Base-by-base conservation (phyloP, 2,113 vertebrate species). In the Tauraco erythrolophus region DNA sequence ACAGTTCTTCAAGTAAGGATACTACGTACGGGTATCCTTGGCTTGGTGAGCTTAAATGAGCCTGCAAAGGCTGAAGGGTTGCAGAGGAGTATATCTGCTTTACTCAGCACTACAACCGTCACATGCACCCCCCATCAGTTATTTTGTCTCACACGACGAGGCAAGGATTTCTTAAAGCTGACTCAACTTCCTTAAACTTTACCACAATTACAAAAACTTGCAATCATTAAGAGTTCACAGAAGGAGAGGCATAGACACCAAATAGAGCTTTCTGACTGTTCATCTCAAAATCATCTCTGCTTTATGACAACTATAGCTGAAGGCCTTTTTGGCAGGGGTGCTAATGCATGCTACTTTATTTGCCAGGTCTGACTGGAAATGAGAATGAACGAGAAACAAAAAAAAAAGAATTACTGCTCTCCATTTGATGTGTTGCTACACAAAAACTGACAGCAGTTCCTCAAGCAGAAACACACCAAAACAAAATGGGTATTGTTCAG, bases 141-240 rank as follows among this genome's bases (percentile, higher is more conserved):
- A 68, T 2, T 22, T 21, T 2, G 7, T 45, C 66, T 83, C 83
- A 69, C 35, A 25, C 27, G 58, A 86, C 27, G 41, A 88, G 31
- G 43, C 39, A 64, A 64, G 53, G 70, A 91, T 74, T 94, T 80
- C 69, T 81, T 71, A 78, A 70, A 75, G 60, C 45, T 96, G 72
- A 81, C 57, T 85, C 65, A 74, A 50, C 89, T 94, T 89, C 94
- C 84, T 77, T 72, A 53, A 66, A 88, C n/a, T 84, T 70, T 35
- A 75, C 65, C 74, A 87, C 41, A 89, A 48, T 70, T 89, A 76
- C 12, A 72, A 88, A 86, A 83, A 46, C 41, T 7, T 88, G 70
- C 50, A 33, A 57, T 41, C 53, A 80, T 72, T 76, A 57, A 39
- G 64, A 62, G 46, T 60, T 50, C 43, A 64, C 19, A 57, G 89